phyloP scores from a whole-genome alignment of 2,113 vertebrate genomes.

The Ursus arctos region DNA sequence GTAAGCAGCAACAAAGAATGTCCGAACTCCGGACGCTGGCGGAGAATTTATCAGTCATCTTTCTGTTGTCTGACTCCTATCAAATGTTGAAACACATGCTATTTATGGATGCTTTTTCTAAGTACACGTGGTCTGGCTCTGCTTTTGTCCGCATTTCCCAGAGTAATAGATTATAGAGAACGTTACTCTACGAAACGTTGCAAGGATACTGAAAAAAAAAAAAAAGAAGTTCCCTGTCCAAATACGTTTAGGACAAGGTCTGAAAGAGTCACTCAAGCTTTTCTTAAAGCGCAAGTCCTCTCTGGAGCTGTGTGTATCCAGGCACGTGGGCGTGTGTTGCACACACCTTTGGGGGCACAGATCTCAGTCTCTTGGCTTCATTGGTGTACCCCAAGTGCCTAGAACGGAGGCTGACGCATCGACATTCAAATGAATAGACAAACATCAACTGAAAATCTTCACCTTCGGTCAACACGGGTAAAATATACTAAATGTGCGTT shows the following conservation, averaged over 20 bases:
- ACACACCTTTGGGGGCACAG: background rate
- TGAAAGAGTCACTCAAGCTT: background rate
- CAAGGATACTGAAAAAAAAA: background rate
- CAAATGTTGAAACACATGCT: background rate
- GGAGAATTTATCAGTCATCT: background rate
- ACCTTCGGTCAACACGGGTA: slow-evolving; percentile 98
- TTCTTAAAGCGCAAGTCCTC: background rate
- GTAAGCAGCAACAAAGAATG: background rate
- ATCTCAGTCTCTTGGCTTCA: background rate
- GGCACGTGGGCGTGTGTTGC: rapidly evolving
- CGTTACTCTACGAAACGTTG: background rate
- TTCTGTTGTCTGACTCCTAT: background rate
- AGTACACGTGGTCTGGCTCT: background rate
- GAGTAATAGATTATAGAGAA: background rate
- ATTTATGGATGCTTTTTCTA: background rate
- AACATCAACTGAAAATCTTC: slow-evolving; percentile 92
- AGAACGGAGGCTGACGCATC: background rate
- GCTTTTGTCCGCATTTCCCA: background rate
- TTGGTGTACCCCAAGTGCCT: background rate
- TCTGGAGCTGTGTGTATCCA: background rate
- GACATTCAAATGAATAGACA: background rate
- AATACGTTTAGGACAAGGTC: background rate
- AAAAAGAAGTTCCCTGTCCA: background rate
- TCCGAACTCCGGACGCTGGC: background rate
- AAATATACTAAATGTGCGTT: slow-evolving; percentile 93